Evolutionary conservation across 2,113 vertebrate species (phyloP).

Genomic region (Lophura nycthemera): DNA sequence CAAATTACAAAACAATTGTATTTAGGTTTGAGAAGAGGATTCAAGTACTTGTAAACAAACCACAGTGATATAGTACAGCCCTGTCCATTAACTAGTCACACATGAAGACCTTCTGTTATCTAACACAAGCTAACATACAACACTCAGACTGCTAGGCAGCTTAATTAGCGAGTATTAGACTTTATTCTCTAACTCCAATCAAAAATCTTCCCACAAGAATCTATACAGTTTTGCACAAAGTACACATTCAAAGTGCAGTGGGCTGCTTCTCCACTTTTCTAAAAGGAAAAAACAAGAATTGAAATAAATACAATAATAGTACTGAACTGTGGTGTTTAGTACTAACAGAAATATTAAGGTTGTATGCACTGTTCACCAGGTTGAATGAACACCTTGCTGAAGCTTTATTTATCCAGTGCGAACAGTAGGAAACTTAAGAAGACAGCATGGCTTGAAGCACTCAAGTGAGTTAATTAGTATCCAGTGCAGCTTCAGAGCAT

Average conservation of each 20-base stretch:
- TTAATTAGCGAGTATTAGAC: conserved; percentile 6
- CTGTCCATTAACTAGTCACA: background rate
- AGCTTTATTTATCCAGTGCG: conserved; percentile 51
- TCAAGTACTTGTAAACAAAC: background rate
- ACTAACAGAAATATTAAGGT: background rate
- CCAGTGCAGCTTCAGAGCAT: background rate
- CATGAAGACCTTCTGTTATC: background rate
- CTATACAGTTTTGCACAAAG: background rate
- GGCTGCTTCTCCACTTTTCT: background rate
- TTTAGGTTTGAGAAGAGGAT: background rate
- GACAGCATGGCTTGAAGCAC: conserved; percentile 7
- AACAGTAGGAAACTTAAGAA: conserved; percentile 42
- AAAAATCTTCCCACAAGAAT: background rate
- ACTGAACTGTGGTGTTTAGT: background rate
- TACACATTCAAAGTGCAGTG: accelerated
- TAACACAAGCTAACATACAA: background rate
- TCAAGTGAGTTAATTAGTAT: conserved; percentile 3
- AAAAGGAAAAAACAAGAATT: background rate
- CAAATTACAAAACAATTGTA: background rate
- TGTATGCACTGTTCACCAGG: background rate
- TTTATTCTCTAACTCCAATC: background rate
- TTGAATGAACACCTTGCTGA: conserved; percentile 36
- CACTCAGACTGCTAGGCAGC: background rate
- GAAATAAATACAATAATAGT: background rate
- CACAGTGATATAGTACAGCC: background rate